Base-by-base conservation (phyloP, 1,140 invertebrate species). In the Aporrectodea caliginosa region DNA sequence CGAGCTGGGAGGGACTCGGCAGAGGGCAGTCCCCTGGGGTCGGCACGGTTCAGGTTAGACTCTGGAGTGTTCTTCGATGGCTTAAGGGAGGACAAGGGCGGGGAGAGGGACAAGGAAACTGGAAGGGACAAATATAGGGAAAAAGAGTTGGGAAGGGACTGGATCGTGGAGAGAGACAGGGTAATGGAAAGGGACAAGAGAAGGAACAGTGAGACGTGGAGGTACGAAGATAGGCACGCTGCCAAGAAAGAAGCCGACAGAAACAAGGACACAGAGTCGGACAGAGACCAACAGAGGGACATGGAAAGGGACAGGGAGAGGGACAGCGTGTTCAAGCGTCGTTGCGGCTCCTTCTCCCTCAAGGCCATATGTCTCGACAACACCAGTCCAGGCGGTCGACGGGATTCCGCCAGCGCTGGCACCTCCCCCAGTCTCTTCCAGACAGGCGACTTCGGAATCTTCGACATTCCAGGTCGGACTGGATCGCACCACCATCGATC, bases 191-290 rank as follows among this genome's bases (percentile, higher is more conserved):
- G 6, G 43, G 43, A 58, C 43, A 58, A 22, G 6, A 58, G 22
- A 22, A 58, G 43, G 43, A 58, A 58, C 6, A 58, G 6, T 58
- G 22, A 58, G 43, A 58, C 6, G 43, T 6, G 22, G 6, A 58
- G 22, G 6, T 6, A 58, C 43, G 43, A 58, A 22, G 43, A 58
- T 22, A 58, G 22, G 22, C 43, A 58, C 43, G 22, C 43, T 6
- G 43, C 6, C 43, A 58, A 22, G 22, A 58, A 22, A 58, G 43
- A 58, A 12, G 6, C 6, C 6, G 22, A 22, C 43, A 58, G 22
- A 22, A 22, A 58, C 6, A 58, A 86, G 70, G 87, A 89, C 2
- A 85, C 85, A 74, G 82, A 84, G 73, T 89, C 88, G 0, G 88
- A 88, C 75, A 83, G 43, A 58, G 43, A 58, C 22, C n/a, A n/a